Percentiles rank a stretch among this genome's conserved stretches.
Conservation (phyloP, 2,113 vertebrate species). For the Xiphophorus couchianus region DNA sequence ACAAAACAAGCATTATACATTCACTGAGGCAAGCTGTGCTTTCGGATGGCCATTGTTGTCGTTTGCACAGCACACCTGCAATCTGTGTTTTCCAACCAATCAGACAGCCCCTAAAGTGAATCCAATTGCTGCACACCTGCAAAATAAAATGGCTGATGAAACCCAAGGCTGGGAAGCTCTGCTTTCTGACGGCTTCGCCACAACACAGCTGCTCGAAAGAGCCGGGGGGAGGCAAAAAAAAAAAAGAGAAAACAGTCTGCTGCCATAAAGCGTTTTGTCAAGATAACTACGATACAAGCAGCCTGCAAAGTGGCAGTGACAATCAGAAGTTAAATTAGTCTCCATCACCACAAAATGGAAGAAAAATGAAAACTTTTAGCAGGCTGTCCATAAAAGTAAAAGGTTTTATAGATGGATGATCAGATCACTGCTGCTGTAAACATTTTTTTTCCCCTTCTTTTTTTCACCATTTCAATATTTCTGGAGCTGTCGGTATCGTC, state of each 20-base stretch:
- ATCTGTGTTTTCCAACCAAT: background rate
- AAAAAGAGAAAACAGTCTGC: background rate
- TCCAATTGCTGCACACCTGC: background rate
- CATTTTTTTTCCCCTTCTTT: background rate
- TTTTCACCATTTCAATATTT: background rate
- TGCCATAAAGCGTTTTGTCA: background rate
- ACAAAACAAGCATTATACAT: background rate
- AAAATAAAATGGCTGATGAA: too few relatives aligned
- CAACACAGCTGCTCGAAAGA: background rate
- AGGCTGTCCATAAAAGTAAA: background rate
- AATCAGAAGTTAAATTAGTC: background rate
- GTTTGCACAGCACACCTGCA: background rate
- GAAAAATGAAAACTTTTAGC: background rate
- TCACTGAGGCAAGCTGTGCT: background rate
- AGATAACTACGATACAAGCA: background rate
- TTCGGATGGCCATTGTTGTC: background rate
- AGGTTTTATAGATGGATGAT: background rate
- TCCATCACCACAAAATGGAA: background rate
- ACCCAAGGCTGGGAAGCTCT: background rate
- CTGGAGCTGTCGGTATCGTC: too few relatives aligned
- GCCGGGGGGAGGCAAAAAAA: too few relatives aligned
- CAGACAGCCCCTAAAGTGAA: background rate
- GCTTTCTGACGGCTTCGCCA: too few relatives aligned
- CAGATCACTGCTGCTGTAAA: background rate
- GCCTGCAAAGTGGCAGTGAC: background rate